Percentiles rank a stretch among this genome's conserved stretches.
These are phyloP conservation scores for Oncopeltus fasciatus DNA, from an alignment of 1,140 invertebrate species.

Conservation along the genomic window DNA sequence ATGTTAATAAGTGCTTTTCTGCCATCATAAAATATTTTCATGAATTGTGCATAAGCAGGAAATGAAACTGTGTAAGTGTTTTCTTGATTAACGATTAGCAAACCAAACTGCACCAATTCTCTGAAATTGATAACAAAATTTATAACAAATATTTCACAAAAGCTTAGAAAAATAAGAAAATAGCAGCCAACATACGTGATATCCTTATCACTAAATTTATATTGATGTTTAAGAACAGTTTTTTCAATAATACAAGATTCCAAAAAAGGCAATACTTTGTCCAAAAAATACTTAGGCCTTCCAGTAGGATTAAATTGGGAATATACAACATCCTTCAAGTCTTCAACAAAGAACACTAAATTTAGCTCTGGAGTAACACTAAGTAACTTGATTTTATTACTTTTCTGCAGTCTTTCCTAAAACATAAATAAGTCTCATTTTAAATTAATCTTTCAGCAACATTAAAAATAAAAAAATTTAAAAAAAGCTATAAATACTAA, in stretches of 20 bases:
- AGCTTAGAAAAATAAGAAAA: neutral
- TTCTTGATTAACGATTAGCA: neutral
- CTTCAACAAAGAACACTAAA: neutral
- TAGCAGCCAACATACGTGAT: neutral
- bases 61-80: neutral
- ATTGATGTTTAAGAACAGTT: neutral
- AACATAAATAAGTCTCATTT: neutral
- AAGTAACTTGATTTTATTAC: neutral
- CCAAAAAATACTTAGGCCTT: neutral
- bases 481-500: neutral
- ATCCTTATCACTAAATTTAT: neutral
- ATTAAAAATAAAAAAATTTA: neutral
- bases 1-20: neutral
- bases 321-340: neutral
- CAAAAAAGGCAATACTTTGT: neutral
- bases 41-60: neutral
- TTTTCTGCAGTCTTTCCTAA: neutral
- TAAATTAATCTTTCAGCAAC: no score
- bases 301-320: neutral
- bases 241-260: neutral
- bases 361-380: neutral
- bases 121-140: no score
- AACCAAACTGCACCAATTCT: neutral
- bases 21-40: neutral
- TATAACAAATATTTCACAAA: no score